phyloP scores from a whole-genome alignment of 2,888 invertebrate species.

The Xylota segnis region DNA sequence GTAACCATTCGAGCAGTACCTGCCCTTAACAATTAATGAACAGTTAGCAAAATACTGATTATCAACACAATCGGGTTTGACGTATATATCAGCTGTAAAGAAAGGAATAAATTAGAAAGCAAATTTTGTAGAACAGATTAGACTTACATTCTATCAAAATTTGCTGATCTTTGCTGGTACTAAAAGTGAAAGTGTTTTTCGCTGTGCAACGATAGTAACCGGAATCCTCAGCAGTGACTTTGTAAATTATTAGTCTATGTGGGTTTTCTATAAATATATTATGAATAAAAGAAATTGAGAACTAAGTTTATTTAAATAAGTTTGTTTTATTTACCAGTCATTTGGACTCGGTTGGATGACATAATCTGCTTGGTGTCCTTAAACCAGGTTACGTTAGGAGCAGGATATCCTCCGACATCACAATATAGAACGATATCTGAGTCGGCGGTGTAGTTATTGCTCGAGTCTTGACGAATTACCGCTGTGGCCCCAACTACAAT shows the following conservation, averaged over 20 bases:
- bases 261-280: conserved; percentile 85
- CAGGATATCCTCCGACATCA: conserved; percentile 91
- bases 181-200: conserved; percentile 89
- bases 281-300: neutral
- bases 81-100: conserved; percentile 85
- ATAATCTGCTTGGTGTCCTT: conserved; percentile 88
- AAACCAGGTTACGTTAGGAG: conserved; percentile 92
- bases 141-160: conserved; percentile 92
- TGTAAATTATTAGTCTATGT: conserved; percentile 89
- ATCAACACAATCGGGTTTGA: conserved; percentile 93
- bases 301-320: neutral
- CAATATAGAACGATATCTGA: conserved; percentile 90
- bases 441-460: conserved; percentile 86
- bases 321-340: conserved; percentile 86
- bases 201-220: conserved; percentile 94
- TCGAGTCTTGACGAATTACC: conserved; percentile 86
- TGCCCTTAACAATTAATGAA: conserved; percentile 92
- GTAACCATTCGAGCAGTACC: conserved; percentile 94
- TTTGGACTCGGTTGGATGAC: conserved; percentile 86
- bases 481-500: conserved; percentile 85
- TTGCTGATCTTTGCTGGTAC: conserved; percentile 86
- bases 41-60: conserved; percentile 96
- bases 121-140: neutral
- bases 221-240: conserved; percentile 88
- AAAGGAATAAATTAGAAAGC: conserved; percentile 5